These are phyloP conservation scores for Candoia aspera DNA, from an alignment of 2,113 vertebrate species.

Conservation along the genomic window DNA sequence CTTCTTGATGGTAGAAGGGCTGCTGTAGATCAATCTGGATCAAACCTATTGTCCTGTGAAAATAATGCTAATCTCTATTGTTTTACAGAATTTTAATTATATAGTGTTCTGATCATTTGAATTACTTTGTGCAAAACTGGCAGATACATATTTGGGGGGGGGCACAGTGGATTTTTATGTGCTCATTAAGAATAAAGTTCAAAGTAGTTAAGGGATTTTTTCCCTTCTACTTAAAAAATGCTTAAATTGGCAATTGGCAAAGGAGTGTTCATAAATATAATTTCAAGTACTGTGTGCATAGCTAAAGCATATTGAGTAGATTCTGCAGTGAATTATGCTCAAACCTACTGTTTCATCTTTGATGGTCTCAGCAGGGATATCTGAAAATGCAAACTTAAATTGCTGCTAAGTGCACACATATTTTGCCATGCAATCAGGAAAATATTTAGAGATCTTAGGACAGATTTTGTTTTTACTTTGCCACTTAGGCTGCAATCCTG, in stretches of 20 bases:
- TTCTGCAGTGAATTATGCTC: slow-evolving; percentile 53
- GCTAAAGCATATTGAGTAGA: slow-evolving; percentile 45
- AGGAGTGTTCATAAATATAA: slow-evolving; percentile 56
- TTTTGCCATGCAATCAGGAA: slow-evolving; percentile 54
- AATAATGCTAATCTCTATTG: background rate
- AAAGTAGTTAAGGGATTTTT: slow-evolving; percentile 23
- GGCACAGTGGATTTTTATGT: slow-evolving; percentile 15
- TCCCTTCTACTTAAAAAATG: background rate
- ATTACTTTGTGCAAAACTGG: slow-evolving; percentile 9
- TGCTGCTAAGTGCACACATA: slow-evolving; percentile 49
- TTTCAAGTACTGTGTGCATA: slow-evolving; percentile 45
- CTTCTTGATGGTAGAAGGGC: background rate
- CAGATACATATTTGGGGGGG: background rate
- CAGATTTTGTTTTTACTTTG: slow-evolving; percentile 44
- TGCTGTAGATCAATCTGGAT: background rate
- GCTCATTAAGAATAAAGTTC: slow-evolving; percentile 31
- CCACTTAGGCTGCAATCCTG: background rate
- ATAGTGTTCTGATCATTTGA: slow-evolving; percentile 5
- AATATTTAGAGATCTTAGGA: slow-evolving; percentile 32
- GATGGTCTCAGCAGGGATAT: slow-evolving; percentile 61
- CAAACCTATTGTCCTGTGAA: background rate
- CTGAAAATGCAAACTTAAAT: slow-evolving; percentile 67
- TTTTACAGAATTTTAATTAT: background rate
- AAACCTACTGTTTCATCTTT: slow-evolving; percentile 63
- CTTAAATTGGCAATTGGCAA: slow-evolving; percentile 41